Conservation (phyloP, 2,888 invertebrate genomes). For the Cephus spinipes region DNA sequence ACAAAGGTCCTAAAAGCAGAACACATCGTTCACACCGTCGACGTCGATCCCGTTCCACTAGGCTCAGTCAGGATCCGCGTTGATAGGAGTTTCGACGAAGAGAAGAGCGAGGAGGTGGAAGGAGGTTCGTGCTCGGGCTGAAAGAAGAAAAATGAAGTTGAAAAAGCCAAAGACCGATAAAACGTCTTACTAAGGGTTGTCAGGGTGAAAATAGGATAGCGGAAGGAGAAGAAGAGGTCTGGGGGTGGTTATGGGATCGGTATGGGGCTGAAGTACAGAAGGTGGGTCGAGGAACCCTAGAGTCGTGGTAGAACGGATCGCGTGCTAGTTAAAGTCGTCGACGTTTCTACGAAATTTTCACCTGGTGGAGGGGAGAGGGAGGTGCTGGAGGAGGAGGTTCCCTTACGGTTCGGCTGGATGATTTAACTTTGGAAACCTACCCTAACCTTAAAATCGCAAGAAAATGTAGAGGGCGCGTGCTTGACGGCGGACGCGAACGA, state of each 20-base stretch:
- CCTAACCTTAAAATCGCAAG: neutral
- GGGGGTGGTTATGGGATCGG: neutral
- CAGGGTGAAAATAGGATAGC: neutral
- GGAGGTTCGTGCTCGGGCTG: neutral
- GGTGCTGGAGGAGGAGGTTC: neutral
- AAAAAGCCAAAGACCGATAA: neutral
- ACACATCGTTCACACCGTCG: neutral
- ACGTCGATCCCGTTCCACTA: neutral
- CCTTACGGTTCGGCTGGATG: neutral
- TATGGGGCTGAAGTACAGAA: neutral
- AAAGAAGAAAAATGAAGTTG: neutral
- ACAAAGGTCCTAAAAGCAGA: neutral
- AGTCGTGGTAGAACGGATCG: neutral
- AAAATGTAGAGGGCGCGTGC: neutral
- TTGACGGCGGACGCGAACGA: neutral
- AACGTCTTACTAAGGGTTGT: neutral
- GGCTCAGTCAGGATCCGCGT: neutral
- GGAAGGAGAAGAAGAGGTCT: neutral
- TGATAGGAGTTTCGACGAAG: neutral
- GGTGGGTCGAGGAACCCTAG: neutral
- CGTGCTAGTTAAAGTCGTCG: neutral
- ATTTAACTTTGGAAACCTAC: neutral
- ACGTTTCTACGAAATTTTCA: neutral
- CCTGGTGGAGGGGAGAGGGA: neutral
- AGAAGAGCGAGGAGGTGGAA: neutral